Conservation (phyloP, 1,140 invertebrate species). For the Drosophila rhopaloa region DNA sequence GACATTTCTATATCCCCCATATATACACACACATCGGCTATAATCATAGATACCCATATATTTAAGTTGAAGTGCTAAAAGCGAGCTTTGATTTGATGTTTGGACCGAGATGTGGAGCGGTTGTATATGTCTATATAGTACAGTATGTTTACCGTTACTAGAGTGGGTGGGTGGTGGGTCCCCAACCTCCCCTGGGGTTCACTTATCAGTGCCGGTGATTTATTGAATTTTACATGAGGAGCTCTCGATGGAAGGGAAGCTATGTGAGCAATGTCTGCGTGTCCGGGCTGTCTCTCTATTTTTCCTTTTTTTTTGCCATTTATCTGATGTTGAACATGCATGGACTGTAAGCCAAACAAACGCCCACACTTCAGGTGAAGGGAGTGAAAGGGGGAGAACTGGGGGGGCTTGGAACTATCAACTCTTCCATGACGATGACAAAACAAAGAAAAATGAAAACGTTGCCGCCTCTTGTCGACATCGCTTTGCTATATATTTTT, state of each 20-base stretch:
- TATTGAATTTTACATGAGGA: conserved; percentile 82
- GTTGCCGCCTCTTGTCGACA: conserved; percentile 77
- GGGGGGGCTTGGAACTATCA: conserved; percentile 47
- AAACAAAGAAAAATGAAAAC: conserved; percentile 64
- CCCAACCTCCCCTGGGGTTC: conserved; percentile 18
- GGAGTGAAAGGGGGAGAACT: neutral
- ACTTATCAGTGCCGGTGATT: conserved; percentile 71
- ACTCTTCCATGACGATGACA: conserved; percentile 82
- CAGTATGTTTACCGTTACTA: conserved; percentile 40
- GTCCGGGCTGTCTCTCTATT: conserved; percentile 47
- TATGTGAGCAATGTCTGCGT: conserved; percentile 60
- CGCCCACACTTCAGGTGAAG: conserved; percentile 68
- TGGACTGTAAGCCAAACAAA: conserved; percentile 70
- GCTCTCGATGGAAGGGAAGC: conserved; percentile 56
- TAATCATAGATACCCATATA: conserved; percentile 37
- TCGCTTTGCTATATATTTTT: conserved; percentile 44
- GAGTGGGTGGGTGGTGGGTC: conserved; percentile 48
- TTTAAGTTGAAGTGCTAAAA: conserved; percentile 73
- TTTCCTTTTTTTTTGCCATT: conserved; percentile 61
- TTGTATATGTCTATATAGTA: neutral
- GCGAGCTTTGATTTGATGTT: conserved; percentile 68
- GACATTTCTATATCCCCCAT: conserved; percentile 37
- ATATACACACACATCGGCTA: conserved; percentile 7
- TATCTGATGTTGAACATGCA: conserved; percentile 83
- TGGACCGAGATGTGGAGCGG: conserved; percentile 15